phyloP scores from a whole-genome alignment of 2,888 invertebrate species.

The Apocheima hispidaria region DNA sequence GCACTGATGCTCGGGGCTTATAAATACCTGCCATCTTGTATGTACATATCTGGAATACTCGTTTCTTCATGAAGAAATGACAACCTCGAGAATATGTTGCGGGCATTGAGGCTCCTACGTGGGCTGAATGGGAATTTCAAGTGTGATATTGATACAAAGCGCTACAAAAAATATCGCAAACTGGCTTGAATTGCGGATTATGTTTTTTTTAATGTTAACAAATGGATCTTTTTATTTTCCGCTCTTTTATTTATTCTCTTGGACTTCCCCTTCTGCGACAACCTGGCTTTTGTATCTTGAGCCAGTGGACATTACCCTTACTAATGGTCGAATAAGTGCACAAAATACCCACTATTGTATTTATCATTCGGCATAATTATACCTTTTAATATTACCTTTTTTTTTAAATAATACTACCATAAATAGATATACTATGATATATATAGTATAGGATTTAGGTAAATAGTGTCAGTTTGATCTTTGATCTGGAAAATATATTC shows the following conservation, averaged over 20 bases:
- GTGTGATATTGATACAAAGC: constrained; percentile 41
- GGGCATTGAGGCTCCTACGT: constrained; percentile 45
- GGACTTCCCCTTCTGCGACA: constrained; percentile 1
- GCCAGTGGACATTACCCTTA: no score
- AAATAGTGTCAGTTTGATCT: no score
- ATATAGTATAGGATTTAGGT: no score
- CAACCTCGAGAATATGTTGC: constrained; percentile 43
- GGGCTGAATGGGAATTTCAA: constrained; percentile 40
- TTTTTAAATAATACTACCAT: no score
- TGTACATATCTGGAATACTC: constrained; percentile 45
- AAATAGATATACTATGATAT: no score
- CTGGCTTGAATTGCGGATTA: constrained; percentile 22
- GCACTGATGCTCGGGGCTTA: constrained; percentile 41
- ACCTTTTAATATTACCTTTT: no score
- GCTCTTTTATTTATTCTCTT: constrained; percentile 22
- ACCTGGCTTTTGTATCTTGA: neutral
- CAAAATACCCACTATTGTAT: no score
- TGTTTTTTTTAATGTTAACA: constrained; percentile 18
- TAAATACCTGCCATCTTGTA: constrained; percentile 45
- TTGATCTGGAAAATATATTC: neutral
- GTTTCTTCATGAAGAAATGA: constrained; percentile 45
- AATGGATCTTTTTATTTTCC: constrained; percentile 18
- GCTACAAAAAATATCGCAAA: constrained; percentile 24
- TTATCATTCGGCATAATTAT: no score
- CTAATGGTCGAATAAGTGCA: no score